Evolutionary conservation across 2,888 invertebrate species (phyloP).

Genomic region (Polymixis flavicincta): DNA sequence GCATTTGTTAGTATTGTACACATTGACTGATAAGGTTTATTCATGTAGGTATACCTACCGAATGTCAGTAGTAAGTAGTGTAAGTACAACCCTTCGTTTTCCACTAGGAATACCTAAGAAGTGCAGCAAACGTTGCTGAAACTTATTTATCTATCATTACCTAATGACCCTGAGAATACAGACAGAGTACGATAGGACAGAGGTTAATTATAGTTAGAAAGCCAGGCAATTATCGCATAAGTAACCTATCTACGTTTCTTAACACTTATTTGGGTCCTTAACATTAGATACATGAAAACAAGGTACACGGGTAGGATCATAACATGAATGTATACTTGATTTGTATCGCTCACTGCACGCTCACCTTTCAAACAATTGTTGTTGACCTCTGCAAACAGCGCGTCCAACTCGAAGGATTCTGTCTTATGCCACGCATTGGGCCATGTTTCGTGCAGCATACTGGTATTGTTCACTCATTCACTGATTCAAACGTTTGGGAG

Average conservation of each 20-base stretch:
- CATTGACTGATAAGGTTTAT: slow-evolving; percentile 10
- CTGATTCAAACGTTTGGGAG: slow-evolving; percentile 6
- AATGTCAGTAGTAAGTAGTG: background rate
- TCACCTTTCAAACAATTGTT: slow-evolving; percentile 84
- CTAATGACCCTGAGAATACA: background rate
- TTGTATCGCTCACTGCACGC: slow-evolving; percentile 42
- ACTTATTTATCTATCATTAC: background rate
- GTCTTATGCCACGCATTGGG: slow-evolving; percentile 77
- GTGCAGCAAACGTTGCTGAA: background rate
- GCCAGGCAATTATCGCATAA: background rate
- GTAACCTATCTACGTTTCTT: background rate
- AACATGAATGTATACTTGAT: slow-evolving; percentile 8
- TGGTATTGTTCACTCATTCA: slow-evolving; percentile 64
- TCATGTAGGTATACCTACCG: background rate
- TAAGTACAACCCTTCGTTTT: background rate
- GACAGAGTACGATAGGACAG: background rate
- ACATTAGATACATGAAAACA: background rate
- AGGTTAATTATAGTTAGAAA: background rate
- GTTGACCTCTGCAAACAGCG: slow-evolving; percentile 85
- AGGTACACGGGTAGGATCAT: slow-evolving; percentile 11
- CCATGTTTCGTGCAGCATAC: slow-evolving; percentile 86
- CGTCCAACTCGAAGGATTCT: slow-evolving; percentile 82
- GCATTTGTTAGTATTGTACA: slow-evolving; percentile 4
- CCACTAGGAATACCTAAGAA: background rate
- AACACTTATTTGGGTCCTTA: background rate